These are phyloP conservation scores for Apis florea DNA, from an alignment of 1,140 invertebrate genomes.

Conservation along the genomic window DNA sequence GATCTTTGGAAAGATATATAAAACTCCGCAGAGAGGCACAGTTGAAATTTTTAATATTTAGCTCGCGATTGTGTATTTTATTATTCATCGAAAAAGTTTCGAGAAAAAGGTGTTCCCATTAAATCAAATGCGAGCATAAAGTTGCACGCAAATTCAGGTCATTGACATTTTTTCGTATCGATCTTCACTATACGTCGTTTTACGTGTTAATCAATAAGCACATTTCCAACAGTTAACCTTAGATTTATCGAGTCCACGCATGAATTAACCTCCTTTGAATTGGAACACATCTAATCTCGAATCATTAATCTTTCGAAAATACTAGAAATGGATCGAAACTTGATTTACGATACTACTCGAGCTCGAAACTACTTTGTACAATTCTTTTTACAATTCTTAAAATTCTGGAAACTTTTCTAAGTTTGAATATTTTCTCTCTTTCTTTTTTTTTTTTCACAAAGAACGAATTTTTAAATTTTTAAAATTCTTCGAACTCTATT, in stretches of 20 bases:
- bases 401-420: no score
- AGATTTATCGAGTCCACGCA: slow-evolving; percentile 24
- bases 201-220: slow-evolving; percentile 26
- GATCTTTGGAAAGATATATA: background rate
- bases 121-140: background rate
- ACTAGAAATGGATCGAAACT: no score
- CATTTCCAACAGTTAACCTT: background rate
- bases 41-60: background rate
- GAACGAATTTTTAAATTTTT: no score
- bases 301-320: background rate
- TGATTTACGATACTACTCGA: no score
- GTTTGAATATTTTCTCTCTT: no score
- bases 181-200: slow-evolving; percentile 23
- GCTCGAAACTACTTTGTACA: no score
- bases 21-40: no score
- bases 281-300: background rate
- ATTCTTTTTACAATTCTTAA: no score
- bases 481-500: no score
- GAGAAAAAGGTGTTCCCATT: background rate
- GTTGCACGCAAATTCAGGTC: slow-evolving; percentile 36
- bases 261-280: background rate
- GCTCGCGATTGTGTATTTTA: no score
- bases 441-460: no score
- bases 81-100: background rate
- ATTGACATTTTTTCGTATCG: slow-evolving; percentile 38